phyloP scores from a whole-genome alignment of 2,888 invertebrate species.

The Entomobrya proxima region DNA sequence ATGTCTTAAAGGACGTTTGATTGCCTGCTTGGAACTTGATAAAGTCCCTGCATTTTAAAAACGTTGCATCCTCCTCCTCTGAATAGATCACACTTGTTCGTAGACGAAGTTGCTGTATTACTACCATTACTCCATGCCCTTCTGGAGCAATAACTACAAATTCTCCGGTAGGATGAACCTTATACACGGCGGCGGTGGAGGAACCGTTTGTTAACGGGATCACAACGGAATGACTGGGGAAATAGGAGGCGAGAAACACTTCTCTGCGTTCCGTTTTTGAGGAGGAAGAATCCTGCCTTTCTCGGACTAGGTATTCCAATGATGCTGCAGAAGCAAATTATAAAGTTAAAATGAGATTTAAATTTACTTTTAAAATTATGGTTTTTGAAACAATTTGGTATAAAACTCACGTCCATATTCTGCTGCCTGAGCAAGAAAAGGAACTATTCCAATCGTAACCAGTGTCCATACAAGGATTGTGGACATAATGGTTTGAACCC shows the following conservation, averaged over 20 bases:
- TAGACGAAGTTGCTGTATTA: conserved; percentile 64
- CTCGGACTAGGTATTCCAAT: conserved; percentile 53
- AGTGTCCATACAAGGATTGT: neutral
- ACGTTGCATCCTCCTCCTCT: conserved; percentile 57
- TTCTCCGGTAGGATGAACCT: conserved; percentile 56
- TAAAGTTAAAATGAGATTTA: neutral
- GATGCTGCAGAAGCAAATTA: conserved; percentile 40
- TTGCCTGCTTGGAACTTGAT: conserved; percentile 59
- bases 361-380: neutral
- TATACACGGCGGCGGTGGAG: conserved; percentile 49
- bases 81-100: conserved; percentile 62
- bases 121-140: conserved; percentile 66
- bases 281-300: neutral
- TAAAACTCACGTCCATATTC: conserved; percentile 58
- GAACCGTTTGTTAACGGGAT: conserved; percentile 64
- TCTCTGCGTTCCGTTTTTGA: conserved; percentile 46
- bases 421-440: conserved; percentile 6
- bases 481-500: neutral
- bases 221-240: conserved; percentile 65
- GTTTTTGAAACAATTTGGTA: neutral
- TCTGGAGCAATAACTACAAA: conserved; percentile 54
- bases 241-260: conserved; percentile 62
- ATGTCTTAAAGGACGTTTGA: conserved; percentile 61
- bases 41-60: conserved; percentile 63
- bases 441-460: neutral